Evolutionary conservation across 2,888 invertebrate species (phyloP).

Genomic region (Cephus rjabovi): DNA sequence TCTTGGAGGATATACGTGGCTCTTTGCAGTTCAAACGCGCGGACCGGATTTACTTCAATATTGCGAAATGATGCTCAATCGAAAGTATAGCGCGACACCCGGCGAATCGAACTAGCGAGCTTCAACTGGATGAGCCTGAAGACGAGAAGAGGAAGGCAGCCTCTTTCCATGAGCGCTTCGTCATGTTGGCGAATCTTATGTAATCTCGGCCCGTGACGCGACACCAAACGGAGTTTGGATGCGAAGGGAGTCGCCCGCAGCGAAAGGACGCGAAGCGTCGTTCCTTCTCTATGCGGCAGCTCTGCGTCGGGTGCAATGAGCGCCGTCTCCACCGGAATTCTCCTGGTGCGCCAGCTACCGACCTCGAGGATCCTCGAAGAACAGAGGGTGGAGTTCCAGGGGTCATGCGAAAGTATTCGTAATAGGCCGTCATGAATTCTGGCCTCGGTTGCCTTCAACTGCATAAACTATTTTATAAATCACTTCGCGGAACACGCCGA

Average conservation of each 20-base stretch:
- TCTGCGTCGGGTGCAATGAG: too few species aligned
- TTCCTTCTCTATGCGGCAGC: too few species aligned
- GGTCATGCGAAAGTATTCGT: slow-evolving; percentile 28
- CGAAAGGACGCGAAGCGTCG: too few species aligned
- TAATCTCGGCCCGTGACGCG: too few species aligned
- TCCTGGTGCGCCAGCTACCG: too few species aligned
- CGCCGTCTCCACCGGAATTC: too few species aligned
- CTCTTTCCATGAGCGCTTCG: too few species aligned
- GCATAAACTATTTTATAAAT: slow-evolving; percentile 37
- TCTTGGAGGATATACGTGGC: background rate
- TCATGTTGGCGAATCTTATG: background rate
- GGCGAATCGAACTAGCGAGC: background rate
- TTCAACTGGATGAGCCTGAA: background rate
- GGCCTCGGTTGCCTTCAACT: background rate
- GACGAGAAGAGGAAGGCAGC: background rate
- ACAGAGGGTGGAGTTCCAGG: background rate
- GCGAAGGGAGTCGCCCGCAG: too few species aligned
- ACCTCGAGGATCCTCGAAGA: background rate
- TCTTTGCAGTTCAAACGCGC: background rate
- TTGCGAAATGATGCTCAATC: background rate
- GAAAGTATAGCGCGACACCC: background rate
- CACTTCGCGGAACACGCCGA: slow-evolving; percentile 35
- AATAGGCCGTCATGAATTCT: slow-evolving; percentile 19
- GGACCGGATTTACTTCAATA: background rate
- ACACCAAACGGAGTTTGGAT: too few species aligned